Evolutionary conservation across 1,140 invertebrate genomes (phyloP).

Genomic region (Gonatopus flavifemur): DNA sequence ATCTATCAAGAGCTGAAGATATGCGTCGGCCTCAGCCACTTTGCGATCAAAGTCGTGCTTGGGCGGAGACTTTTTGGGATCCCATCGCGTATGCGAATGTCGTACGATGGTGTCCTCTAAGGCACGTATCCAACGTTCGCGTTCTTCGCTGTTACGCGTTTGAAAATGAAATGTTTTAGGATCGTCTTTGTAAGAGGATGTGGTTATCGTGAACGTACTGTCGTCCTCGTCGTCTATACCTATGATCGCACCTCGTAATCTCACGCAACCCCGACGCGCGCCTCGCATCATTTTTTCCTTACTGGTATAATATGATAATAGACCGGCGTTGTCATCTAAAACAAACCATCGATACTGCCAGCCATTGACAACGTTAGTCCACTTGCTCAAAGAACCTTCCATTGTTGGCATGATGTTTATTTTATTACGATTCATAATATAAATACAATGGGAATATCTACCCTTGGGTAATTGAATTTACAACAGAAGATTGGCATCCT

Average conservation of each 20-base stretch:
- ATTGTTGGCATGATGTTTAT: conserved; percentile 66
- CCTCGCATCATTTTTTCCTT: conserved; percentile 99
- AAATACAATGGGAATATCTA: too few relatives aligned
- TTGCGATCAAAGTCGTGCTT: conserved; percentile 86
- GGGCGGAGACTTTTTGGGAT: conserved; percentile 62
- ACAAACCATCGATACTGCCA: conserved; percentile 99
- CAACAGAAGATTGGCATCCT: too few relatives aligned
- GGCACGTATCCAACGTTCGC: conserved; percentile 93
- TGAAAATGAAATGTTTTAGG: conserved; percentile 99
- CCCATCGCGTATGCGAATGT: conserved; percentile 71
- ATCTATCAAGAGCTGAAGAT: conserved; percentile 94
- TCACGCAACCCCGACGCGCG: conserved; percentile 91
- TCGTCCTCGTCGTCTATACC: conserved; percentile 99
- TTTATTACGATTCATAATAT: not conserved
- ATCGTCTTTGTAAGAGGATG: conserved; percentile 68
- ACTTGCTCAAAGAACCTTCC: conserved; percentile 99
- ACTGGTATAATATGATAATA: conserved; percentile 96
- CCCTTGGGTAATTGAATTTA: too few relatives aligned
- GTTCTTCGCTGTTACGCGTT: conserved; percentile 85
- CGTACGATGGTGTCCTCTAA: conserved; percentile 91
- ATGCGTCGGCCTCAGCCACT: conserved; percentile 92
- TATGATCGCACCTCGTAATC: conserved; percentile 90
- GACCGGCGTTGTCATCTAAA: conserved; percentile 90
- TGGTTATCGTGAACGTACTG: conserved; percentile 98
- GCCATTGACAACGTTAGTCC: conserved; percentile 99